Evolutionary conservation across 2,888 invertebrate genomes (phyloP), one percentile per base, ranked within the genome.

Genomic region (Ceriagrion tenellum): DNA sequence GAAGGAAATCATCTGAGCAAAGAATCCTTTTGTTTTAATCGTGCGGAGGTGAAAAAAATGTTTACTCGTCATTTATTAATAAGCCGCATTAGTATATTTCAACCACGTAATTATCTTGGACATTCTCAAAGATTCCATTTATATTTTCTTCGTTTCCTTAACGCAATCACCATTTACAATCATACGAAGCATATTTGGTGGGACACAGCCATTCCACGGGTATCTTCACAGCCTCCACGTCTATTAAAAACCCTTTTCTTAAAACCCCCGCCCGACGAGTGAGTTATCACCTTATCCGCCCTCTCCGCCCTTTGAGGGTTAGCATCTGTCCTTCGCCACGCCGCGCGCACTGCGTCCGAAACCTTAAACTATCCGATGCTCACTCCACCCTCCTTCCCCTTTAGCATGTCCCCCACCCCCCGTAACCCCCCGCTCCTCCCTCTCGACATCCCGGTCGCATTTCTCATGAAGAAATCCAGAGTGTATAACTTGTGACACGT

Each of bases 311-410:
- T 35, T 26, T 69, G 26, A 69, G 8, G 8, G 59, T 47, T 47
- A 74, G 93, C 93, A 93, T 93, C 93, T 93, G 93, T 93, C 93
- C 69, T 63, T 93, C 93, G 63, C 16, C 93, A 74, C 90, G 63
- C 63, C 91, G 16, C 40, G 26, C 59, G 23, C 59, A 30, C 91
- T 59, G 18, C 6, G 16, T 16, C 13, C 35, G 81, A 16, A 16
- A 12, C 81, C 81, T 35, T 81, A 81, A 35, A 35, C 81, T 35
- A 13, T 35, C 81, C 18, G 16, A 81, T n/a, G n/a, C n/a, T n/a
- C 81, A 69, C n/a, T 8, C 26, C 35, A 81, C 81, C 81, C 81
- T 13, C 81, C 23, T 35, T 47, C 81, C 81, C 81, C 0, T 4
- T 13, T n/a, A n/a, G n/a, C n/a, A n/a, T n/a, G n/a, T n/a, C n/a